Base-by-base conservation (phyloP, 1,140 invertebrate genomes). In the Teleopsis dalmanni region DNA sequence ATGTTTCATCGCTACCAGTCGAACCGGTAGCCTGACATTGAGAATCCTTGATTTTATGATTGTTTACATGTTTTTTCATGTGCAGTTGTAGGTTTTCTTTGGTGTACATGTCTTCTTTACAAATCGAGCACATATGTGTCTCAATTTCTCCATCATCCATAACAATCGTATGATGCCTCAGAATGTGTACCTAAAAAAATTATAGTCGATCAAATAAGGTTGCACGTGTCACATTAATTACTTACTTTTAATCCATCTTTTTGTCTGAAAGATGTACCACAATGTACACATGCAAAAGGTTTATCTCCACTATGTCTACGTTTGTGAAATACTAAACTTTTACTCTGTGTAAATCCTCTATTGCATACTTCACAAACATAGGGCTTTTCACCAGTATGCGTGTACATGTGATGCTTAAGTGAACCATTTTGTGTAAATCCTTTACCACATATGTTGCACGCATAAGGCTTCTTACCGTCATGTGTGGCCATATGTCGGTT, bases 401-500 rank as follows among this genome's bases (percentile, higher is more conserved):
- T 65, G 16, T 59, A 53, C 49, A 60, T 58, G 41, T 81, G 79
- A 18, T 72, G 57, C 38, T 69, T 74, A 38, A 79, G 50, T 9
- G 75, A 76, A 0, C 76, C 75, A 16, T 74, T 65, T 53, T 81
- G 80, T 0, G 76, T 76, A 56, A 81, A 83, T 0, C 68, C 73
- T 52, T 82, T 83, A 5, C 66, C 68, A 55, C 83, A 86, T 23
- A 81, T 61, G 8, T 76, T 73, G 53, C 84, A 86, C 11, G 68
- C 67, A 54, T 76, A 79, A 0, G 76, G 73, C 50, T 77, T 79
- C 27, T 78, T 76, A 0, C 79, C 79, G 0, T 80, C 77, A 42
- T 85, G 83, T 38, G 77, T 76, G 2, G 75, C 65, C 66, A 79
- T 76, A 60, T 85, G 82, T 21, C 79, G 72, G 5, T 76, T 76